A percentile compares a stretch with the other conserved stretches of the same genome.
phyloP scores from a whole-genome alignment of 2,113 vertebrate genomes.

The Oreochromis tanganicae region DNA sequence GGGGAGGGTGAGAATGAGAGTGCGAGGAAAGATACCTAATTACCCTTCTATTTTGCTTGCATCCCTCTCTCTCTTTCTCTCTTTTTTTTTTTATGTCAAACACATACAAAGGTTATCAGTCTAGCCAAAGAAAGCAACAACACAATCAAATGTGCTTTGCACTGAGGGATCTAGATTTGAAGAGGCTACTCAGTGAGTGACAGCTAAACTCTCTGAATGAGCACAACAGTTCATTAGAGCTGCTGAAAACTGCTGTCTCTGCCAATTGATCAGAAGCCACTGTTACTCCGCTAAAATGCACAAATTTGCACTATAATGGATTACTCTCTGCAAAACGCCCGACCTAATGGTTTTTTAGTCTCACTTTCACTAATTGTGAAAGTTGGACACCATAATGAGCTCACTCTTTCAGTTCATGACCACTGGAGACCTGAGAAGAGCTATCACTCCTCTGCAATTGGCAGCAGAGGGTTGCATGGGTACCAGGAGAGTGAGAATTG shows the following conservation, averaged over 20 bases:
- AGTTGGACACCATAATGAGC: constrained; percentile 37
- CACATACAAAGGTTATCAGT: background rate
- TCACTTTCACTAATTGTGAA: constrained; percentile 16
- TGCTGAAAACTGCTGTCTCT: background rate
- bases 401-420: constrained; percentile 38
- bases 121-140: background rate
- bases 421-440: constrained; percentile 25
- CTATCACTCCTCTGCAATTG: background rate
- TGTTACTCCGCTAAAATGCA: background rate
- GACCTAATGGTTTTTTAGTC: constrained; percentile 52
- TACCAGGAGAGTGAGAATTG: background rate
- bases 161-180: constrained; percentile 16
- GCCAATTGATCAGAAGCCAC: constrained; percentile 28
- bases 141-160: background rate
- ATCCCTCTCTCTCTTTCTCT: background rate
- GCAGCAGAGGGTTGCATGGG: background rate
- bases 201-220: constrained; percentile 20
- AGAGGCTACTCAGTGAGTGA: constrained; percentile 10
- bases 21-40: constrained; percentile 42
- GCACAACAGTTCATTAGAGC: constrained; percentile 25
- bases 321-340: background rate
- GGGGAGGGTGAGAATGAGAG: background rate
- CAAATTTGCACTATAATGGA: constrained; percentile 9
- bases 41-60: constrained; percentile 20
- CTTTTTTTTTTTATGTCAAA: background rate